Percentiles rank a stretch among this genome's conserved stretches.
Conservation (phyloP, 2,113 vertebrate genomes). For the Caranx melampygus region DNA sequence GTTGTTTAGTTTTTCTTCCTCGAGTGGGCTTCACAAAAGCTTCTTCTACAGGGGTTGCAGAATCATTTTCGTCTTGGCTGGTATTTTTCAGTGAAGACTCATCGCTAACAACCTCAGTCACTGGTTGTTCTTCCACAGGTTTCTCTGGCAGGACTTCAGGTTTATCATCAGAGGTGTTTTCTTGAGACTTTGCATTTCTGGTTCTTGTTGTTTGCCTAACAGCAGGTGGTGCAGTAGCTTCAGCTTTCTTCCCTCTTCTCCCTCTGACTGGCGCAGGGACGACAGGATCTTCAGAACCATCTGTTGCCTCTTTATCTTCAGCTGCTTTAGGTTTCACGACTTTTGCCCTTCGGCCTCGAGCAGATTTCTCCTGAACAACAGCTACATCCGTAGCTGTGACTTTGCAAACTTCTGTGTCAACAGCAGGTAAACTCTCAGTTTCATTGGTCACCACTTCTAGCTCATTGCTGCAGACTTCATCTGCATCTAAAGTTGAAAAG, state of each 20-base stretch:
- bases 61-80: background rate
- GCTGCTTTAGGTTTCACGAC: background rate
- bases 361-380: slow-evolving; percentile 37
- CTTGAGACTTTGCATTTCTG: slow-evolving; percentile 52
- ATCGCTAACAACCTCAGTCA: background rate
- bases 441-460: background rate
- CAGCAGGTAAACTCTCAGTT: background rate
- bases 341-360: slow-evolving; percentile 49
- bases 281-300: slow-evolving; percentile 11
- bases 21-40: slow-evolving; percentile 45
- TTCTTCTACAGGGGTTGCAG: slow-evolving; percentile 15
- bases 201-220: slow-evolving; percentile 57
- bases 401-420: background rate
- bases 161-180: slow-evolving; percentile 8
- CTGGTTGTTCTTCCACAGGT: background rate
- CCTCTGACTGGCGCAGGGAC: slow-evolving; percentile 55
- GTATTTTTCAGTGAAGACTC: background rate
- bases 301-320: slow-evolving; percentile 28
- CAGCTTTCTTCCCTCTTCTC: slow-evolving; percentile 62
- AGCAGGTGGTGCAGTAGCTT: slow-evolving; percentile 42
- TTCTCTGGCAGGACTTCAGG: slow-evolving; percentile 11
- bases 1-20: slow-evolving; percentile 62
- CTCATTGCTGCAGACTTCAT: slow-evolving; percentile 14
- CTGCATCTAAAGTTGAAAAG: slow-evolving; percentile 2
- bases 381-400: background rate